These are phyloP conservation scores for Augochlorella aurata DNA, from an alignment of 2,888 invertebrate genomes.

Conservation along the genomic window DNA sequence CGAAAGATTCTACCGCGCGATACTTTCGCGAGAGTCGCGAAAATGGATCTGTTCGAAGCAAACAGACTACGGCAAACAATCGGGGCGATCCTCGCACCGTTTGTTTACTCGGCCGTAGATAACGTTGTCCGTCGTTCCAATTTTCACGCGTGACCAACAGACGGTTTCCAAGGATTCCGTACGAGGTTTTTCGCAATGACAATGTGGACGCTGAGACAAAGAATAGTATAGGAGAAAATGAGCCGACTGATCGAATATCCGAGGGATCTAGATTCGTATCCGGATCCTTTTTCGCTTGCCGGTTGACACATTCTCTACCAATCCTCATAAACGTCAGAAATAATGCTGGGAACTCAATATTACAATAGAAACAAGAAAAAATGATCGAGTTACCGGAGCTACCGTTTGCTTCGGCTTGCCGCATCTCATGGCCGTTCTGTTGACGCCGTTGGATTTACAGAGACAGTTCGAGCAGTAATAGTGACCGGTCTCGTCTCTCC, in stretches of 20 bases:
- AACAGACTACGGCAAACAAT: slow-evolving; percentile 79
- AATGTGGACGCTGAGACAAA: too few species aligned
- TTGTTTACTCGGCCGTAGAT: slow-evolving; percentile 77
- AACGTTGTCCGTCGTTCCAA: slow-evolving; percentile 70
- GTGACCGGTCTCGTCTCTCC: slow-evolving; percentile 92
- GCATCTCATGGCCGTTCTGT: slow-evolving; percentile 83
- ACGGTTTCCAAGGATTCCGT: background rate
- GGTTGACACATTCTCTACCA: too few species aligned
- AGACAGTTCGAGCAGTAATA: slow-evolving; percentile 93
- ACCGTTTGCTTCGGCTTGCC: slow-evolving; percentile 77
- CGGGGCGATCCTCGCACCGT: slow-evolving; percentile 71
- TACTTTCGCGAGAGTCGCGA: slow-evolving; percentile 54
- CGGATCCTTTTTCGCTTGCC: too few species aligned
- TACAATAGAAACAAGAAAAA: background rate
- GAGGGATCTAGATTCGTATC: too few species aligned
- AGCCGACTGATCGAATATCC: too few species aligned
- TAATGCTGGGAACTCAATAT: too few species aligned
- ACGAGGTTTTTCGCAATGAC: background rate
- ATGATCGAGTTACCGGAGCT: slow-evolving; percentile 72
- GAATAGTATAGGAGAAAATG: too few species aligned
- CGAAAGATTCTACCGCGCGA: background rate
- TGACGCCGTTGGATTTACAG: slow-evolving; percentile 84
- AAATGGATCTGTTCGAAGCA: slow-evolving; percentile 72
- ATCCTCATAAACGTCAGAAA: too few species aligned
- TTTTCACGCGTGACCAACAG: slow-evolving; percentile 19